Percentiles rank a stretch among this genome's conserved stretches.
Evolutionary conservation across 2,113 vertebrate species (phyloP).

Genomic region (Brachypteracias leptosomus): DNA sequence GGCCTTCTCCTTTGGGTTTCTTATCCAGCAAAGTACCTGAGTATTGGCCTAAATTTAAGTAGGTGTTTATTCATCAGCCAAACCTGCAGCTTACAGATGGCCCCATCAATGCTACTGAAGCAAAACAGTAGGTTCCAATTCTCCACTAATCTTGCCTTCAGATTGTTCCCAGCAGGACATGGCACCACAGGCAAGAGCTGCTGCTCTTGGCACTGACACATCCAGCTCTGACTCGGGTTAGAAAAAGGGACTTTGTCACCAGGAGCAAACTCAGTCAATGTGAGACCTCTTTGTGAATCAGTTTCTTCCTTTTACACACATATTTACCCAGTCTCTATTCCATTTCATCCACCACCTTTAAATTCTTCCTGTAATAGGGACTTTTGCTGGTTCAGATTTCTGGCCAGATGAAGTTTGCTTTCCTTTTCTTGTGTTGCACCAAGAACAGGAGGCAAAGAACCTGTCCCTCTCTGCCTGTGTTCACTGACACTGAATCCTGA

Average conservation of each 20-base stretch:
- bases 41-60: not conserved
- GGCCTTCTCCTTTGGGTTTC: not conserved
- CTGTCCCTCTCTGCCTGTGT: not conserved
- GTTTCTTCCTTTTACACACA: not conserved
- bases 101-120: not conserved
- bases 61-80: slow-evolving; percentile 32
- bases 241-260: not conserved
- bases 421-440: not conserved
- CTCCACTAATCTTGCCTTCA: slow-evolving; percentile 23
- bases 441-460: not conserved
- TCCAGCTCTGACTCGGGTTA: not conserved
- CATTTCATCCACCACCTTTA: not conserved
- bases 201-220: not conserved
- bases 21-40: not conserved
- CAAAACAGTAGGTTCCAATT: slow-evolving; percentile 23
- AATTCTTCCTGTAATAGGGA: not conserved
- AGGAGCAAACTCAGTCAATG: not conserved
- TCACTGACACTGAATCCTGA: not conserved
- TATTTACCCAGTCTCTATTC: not conserved
- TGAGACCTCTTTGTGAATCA: not conserved
- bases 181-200: not conserved
- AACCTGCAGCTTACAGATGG: slow-evolving; percentile 15
- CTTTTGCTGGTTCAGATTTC: not conserved
- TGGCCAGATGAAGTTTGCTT: not conserved
- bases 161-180: not conserved